These are phyloP conservation scores for Scelioninae gen. 1 DNA, from an alignment of 2,888 invertebrate species.

Conservation along the genomic window DNA sequence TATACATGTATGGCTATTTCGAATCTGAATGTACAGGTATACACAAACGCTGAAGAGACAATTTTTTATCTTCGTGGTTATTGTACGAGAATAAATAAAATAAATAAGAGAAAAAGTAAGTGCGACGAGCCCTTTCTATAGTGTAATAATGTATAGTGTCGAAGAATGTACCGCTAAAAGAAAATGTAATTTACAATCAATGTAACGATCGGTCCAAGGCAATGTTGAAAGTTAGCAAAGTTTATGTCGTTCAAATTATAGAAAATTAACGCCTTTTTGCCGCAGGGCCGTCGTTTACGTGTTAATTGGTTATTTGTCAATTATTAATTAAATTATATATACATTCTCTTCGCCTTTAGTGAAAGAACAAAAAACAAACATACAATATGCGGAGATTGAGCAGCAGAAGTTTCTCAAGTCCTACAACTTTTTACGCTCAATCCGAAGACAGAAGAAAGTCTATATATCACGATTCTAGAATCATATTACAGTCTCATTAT, in stretches of 20 bases:
- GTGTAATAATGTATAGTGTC: constrained; percentile 67
- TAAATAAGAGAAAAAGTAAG: constrained; percentile 12
- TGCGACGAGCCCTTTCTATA: constrained; percentile 55
- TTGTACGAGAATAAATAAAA: constrained; percentile 47
- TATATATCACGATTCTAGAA: constrained; percentile 9
- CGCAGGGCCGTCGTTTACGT: constrained; percentile 79
- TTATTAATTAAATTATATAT: constrained; percentile 81
- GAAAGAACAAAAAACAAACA: constrained; percentile 25
- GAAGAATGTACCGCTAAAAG: constrained; percentile 52
- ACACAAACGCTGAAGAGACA: constrained; percentile 55
- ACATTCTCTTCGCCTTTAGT: constrained; percentile 68
- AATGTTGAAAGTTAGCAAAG: constrained; percentile 82
- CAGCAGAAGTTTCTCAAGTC: not conserved
- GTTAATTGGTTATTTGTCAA: constrained; percentile 83
- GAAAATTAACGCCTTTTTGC: constrained; percentile 81
- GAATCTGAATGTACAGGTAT: constrained; percentile 68
- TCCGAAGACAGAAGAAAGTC: constrained; percentile 24
- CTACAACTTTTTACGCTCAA: constrained; percentile 25
- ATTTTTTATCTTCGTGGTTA: constrained; percentile 65
- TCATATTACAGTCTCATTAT: too few species aligned
- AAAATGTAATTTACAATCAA: constrained; percentile 82
- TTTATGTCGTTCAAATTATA: constrained; percentile 79
- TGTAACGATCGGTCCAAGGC: constrained; percentile 80
- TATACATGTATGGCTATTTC: constrained; percentile 69
- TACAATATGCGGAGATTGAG: constrained; percentile 35